phyloP scores from a whole-genome alignment of 2,888 invertebrate genomes.

The Apamea anceps region DNA sequence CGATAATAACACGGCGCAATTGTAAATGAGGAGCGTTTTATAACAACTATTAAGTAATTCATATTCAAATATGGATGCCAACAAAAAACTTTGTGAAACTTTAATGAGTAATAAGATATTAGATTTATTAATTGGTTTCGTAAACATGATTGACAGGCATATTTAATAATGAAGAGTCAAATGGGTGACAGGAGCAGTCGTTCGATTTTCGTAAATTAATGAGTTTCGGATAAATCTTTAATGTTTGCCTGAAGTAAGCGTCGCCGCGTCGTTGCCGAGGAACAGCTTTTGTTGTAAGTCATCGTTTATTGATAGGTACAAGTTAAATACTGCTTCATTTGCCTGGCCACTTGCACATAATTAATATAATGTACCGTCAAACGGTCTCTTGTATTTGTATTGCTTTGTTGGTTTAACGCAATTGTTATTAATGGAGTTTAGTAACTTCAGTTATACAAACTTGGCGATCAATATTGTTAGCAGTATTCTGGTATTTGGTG shows the following conservation, averaged over 20 bases:
- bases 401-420: constrained; percentile 38
- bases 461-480: neutral
- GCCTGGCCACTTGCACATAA: constrained; percentile 44
- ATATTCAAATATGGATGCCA: constrained; percentile 33
- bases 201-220: constrained; percentile 29
- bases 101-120: constrained; percentile 30
- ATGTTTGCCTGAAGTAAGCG: neutral
- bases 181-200: constrained; percentile 17
- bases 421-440: constrained; percentile 48
- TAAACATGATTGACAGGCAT: constrained; percentile 32
- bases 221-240: constrained; percentile 18
- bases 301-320: constrained; percentile 39
- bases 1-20: constrained; percentile 37
- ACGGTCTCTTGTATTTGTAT: constrained; percentile 45
- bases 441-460: constrained; percentile 30
- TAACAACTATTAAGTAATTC: constrained; percentile 32
- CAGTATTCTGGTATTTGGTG: neutral
- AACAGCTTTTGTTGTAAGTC: constrained; percentile 41
- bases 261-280: neutral
- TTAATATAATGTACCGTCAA: constrained; percentile 45
- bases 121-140: constrained; percentile 22
- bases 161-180: constrained; percentile 30
- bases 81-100: constrained; percentile 24
- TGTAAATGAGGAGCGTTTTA: constrained; percentile 34
- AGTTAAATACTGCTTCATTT: constrained; percentile 39